These are phyloP conservation scores for Hipposideros larvatus DNA, from an alignment of 2,797 vertebrate genomes.

Conservation along the genomic window DNA sequence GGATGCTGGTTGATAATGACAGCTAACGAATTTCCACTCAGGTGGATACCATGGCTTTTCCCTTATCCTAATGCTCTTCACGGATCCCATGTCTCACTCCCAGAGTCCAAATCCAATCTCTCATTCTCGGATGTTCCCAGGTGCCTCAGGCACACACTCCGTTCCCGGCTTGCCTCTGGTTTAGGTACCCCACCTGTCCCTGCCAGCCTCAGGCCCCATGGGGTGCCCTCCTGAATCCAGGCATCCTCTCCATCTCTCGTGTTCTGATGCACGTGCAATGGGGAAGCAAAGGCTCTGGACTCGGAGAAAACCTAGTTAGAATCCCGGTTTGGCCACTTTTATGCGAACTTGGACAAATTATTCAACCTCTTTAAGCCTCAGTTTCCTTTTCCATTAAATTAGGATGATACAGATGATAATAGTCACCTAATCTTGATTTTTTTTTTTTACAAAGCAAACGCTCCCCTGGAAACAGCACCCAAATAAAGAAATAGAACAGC, in stretches of 20 bases:
- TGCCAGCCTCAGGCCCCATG: not conserved
- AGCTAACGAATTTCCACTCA: accelerated
- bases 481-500: not conserved
- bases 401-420: not conserved
- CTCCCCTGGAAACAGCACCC: not conserved
- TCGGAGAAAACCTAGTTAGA: not conserved
- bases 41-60: not conserved
- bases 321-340: not conserved
- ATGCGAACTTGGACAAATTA: not conserved
- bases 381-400: not conserved
- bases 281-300: not conserved
- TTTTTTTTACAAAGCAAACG: not conserved
- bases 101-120: not conserved
- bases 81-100: not conserved
- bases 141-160: not conserved
- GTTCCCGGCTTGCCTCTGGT: not conserved
- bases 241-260: accelerated
- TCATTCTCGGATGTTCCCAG: not conserved
- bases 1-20: not conserved
- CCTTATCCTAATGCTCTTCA: too few species aligned
- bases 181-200: not conserved
- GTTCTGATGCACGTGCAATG: not conserved
- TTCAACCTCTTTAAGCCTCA: not conserved
- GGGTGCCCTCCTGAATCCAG: not conserved
- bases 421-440: not conserved